These are phyloP conservation scores for Festucalex cinctus DNA, from an alignment of 2,113 vertebrate genomes.

Conservation along the genomic window DNA sequence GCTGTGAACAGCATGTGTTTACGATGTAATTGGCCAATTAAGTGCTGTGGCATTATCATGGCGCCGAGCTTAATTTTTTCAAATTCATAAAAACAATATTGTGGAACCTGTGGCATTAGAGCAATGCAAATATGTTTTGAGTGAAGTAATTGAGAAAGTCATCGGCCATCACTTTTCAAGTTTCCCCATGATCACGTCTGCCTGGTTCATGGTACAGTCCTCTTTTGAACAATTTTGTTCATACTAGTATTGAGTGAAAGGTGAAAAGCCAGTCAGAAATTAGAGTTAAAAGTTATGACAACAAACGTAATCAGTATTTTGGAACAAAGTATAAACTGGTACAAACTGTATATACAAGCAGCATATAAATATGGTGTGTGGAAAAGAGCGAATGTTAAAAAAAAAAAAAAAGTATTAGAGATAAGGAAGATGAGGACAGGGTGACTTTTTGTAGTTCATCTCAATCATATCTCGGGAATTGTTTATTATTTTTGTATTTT, in stretches of 20 bases:
- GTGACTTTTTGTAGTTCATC: constrained; percentile 25
- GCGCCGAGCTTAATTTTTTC: too few relatives aligned
- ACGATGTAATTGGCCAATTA: too few relatives aligned
- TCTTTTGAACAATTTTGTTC: constrained; percentile 13
- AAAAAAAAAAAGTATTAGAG: constrained; percentile 6
- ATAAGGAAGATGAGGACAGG: constrained; percentile 14
- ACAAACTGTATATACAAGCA: constrained; percentile 35
- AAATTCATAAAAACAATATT: neutral
- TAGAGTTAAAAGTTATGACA: constrained; percentile 27
- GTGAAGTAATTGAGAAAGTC: neutral
- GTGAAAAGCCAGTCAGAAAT: constrained; percentile 33
- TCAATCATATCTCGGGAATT: constrained; percentile 27
- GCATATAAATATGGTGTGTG: constrained; percentile 33
- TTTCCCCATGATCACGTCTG: constrained; percentile 36
- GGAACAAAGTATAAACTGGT: constrained; percentile 40
- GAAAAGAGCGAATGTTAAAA: neutral
- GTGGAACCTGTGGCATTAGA: neutral
- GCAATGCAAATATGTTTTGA: neutral
- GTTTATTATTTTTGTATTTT: constrained; percentile 28
- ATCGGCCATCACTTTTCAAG: constrained; percentile 16
- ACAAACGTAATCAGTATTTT: constrained; percentile 57
- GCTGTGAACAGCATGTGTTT: too few relatives aligned
- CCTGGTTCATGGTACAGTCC: constrained; percentile 19
- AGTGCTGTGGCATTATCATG: too few relatives aligned
- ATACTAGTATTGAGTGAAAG: constrained; percentile 5